Conservation (phyloP, 2,888 invertebrate species). For the Pristionchus mayeri region DNA sequence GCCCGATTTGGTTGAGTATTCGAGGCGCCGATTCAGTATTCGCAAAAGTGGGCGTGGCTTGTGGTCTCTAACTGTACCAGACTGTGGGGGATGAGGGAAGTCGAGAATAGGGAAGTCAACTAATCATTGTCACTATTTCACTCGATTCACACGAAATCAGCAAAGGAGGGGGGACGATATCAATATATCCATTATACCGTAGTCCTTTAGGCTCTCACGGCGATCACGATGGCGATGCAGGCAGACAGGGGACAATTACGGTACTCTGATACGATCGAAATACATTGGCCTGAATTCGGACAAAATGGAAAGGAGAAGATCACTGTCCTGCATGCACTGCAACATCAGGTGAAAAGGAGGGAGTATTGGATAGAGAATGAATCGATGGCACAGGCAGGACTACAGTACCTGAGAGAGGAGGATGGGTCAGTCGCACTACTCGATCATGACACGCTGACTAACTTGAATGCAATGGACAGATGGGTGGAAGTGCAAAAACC, state of each 20-base stretch:
- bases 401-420: conserved; percentile 6
- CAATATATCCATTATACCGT: not conserved
- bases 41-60: too few relatives aligned
- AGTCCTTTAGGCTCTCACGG: conserved; percentile 18
- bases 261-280: conserved; percentile 74
- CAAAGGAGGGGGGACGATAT: not conserved
- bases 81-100: too few relatives aligned
- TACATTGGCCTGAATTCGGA: conserved; percentile 77
- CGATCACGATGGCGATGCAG: conserved; percentile 58
- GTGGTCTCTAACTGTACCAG: too few relatives aligned
- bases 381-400: conserved; percentile 5
- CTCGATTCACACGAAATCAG: too few relatives aligned
- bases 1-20: too few relatives aligned
- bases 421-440: not conserved
- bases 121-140: too few relatives aligned
- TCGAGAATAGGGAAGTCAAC: too few relatives aligned
- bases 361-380: not conserved
- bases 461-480: not conserved
- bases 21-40: too few relatives aligned
- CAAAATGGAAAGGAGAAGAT: conserved; percentile 77
- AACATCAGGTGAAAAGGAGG: conserved; percentile 21
- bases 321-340: conserved; percentile 68
- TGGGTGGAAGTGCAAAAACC: conserved; percentile 1
- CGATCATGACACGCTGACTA: not conserved
- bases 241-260: conserved; percentile 76